These are phyloP conservation scores for Pelecanoides urinatrix DNA, from an alignment of 2,113 vertebrate genomes.

Conservation along the genomic window DNA sequence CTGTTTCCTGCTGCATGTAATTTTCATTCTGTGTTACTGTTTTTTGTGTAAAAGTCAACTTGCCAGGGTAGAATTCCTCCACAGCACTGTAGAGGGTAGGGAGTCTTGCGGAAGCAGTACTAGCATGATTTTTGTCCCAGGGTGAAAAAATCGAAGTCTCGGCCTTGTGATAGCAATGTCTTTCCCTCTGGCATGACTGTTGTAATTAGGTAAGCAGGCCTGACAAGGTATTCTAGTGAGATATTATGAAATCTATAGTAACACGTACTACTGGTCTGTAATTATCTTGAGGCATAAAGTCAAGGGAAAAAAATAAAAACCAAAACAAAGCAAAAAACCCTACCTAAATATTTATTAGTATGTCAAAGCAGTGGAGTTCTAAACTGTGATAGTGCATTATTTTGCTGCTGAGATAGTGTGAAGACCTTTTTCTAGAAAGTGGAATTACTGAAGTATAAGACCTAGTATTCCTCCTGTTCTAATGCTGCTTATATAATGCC, in stretches of 20 bases:
- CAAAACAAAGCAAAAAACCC: background rate
- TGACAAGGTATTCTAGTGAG: background rate
- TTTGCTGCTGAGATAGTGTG: background rate
- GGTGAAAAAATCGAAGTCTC: fast-evolving
- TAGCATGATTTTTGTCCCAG: background rate
- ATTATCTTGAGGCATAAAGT: background rate
- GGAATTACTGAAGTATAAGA: background rate
- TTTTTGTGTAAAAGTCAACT: background rate
- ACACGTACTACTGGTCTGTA: background rate
- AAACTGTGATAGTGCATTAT: background rate
- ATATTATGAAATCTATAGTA: background rate
- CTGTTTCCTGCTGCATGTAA: background rate
- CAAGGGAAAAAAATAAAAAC: background rate
- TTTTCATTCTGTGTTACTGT: background rate
- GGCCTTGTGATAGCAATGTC: background rate
- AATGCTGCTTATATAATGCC: background rate
- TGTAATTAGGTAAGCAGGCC: background rate
- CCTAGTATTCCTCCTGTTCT: background rate
- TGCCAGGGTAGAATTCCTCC: background rate
- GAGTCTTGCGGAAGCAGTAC: background rate
- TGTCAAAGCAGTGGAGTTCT: background rate
- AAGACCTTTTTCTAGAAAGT: background rate
- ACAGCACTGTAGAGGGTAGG: background rate
- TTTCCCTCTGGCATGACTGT: background rate
- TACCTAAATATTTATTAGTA: background rate